phyloP scores from a whole-genome alignment of 1,140 invertebrate species.

The Patella vulgata region DNA sequence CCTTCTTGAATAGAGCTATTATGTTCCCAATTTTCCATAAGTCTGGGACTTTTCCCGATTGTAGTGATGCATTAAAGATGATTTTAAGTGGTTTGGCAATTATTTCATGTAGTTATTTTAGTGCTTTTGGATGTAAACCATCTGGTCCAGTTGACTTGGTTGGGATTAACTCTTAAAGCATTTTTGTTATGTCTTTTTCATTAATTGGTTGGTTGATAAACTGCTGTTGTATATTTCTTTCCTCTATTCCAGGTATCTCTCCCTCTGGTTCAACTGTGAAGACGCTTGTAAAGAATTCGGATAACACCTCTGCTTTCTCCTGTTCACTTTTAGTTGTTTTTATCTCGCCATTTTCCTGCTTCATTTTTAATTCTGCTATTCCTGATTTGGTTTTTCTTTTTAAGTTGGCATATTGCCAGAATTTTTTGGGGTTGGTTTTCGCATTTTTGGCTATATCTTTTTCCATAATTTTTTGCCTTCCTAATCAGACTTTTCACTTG shows the following conservation, averaged over 20 bases:
- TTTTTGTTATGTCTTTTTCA: neutral
- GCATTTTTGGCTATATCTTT: too few species aligned
- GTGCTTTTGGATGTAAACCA: constrained; percentile 15
- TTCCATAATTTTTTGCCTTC: too few species aligned
- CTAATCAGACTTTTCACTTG: too few species aligned
- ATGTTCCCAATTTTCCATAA: constrained; percentile 7
- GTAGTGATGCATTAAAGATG: constrained; percentile 8
- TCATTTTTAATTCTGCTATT: constrained; percentile 14
- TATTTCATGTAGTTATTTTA: constrained; percentile 2
- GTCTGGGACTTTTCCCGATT: neutral
- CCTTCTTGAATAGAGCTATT: constrained; percentile 4
- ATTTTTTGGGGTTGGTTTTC: too few species aligned
- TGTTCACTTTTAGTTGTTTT: neutral
- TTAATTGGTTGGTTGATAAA: neutral
- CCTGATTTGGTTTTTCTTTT: constrained; percentile 10
- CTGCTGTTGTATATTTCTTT: neutral
- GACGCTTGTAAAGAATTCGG: constrained; percentile 4
- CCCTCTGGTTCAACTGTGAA: constrained; percentile 7
- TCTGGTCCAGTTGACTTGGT: constrained; percentile 16
- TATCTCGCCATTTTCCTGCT: neutral
- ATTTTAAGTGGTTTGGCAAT: neutral
- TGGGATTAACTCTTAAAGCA: neutral
- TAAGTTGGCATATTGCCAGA: too few species aligned
- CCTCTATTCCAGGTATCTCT: neutral
- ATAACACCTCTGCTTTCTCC: constrained; percentile 12